phyloP scores from a whole-genome alignment of 2,797 vertebrate genomes.

The Cottoperca gobio region DNA sequence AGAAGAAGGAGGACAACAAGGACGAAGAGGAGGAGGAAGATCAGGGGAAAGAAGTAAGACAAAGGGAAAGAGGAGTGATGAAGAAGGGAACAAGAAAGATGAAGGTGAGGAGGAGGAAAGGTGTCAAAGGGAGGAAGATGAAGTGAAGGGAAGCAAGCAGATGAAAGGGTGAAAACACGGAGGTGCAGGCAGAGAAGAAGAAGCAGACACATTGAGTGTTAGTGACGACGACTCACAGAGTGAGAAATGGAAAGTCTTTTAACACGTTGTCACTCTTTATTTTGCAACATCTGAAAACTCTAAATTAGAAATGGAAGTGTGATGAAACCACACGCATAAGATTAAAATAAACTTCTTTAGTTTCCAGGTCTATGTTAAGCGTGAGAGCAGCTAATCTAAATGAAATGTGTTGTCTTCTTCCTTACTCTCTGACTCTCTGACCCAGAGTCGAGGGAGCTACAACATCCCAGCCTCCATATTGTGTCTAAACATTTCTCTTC shows the following conservation, averaged over 20 bases:
- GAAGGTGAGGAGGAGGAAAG: background rate
- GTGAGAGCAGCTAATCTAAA: background rate
- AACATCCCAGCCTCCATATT: background rate
- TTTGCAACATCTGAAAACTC: slow-evolving; percentile 20
- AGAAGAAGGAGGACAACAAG: background rate
- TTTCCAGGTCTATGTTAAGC: background rate
- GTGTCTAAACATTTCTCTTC: slow-evolving; percentile 18
- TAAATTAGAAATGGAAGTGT: background rate
- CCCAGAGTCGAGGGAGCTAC: slow-evolving; percentile 23
- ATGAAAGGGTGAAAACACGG: background rate
- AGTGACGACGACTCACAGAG: slow-evolving; percentile 33
- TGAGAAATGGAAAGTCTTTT: slow-evolving; percentile 11
- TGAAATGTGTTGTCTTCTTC: slow-evolving; percentile 15
- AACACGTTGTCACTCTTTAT: slow-evolving; percentile 16
- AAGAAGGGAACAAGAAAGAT: background rate
- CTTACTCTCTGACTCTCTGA: no score
- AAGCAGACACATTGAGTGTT: background rate
- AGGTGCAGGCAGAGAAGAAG: background rate
- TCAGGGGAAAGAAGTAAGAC: background rate
- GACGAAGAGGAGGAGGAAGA: background rate
- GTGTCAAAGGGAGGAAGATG: background rate
- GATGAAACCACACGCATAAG: background rate
- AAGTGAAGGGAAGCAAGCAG: background rate
- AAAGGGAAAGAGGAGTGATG: background rate
- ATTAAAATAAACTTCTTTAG: background rate